Percentiles rank a stretch among this genome's conserved stretches.
Conservation (phyloP, 2,797 vertebrate species). For the Trachops cirrhosus region DNA sequence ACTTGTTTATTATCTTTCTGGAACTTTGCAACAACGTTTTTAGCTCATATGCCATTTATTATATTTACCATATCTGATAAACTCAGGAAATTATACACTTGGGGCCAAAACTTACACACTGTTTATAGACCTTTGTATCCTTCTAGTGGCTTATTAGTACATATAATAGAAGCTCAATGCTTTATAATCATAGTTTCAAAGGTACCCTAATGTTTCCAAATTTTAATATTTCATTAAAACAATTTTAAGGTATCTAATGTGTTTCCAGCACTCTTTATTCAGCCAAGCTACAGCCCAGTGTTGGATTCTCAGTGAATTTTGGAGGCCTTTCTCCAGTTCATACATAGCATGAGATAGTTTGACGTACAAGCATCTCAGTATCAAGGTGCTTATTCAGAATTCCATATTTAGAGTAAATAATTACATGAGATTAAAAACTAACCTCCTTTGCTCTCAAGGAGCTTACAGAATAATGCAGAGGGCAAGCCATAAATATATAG, state of each 20-base stretch:
- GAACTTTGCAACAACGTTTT: not conserved
- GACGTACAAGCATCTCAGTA: not conserved
- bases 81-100: not conserved
- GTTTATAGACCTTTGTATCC: not conserved
- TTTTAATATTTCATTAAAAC: not conserved
- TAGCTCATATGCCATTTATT: not conserved
- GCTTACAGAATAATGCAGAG: not conserved
- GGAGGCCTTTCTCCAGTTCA: not conserved
- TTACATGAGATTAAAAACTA: not conserved
- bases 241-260: not conserved
- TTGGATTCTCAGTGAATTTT: not conserved
- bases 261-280: not conserved
- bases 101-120: not conserved
- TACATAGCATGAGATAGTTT: not conserved
- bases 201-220: not conserved
- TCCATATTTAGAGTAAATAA: not conserved
- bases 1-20: not conserved
- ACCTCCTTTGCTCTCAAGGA: not conserved
- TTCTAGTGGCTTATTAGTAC: not conserved
- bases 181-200: slow-evolving; percentile 22
- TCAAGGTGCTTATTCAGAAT: not conserved
- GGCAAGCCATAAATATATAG: not conserved
- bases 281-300: not conserved
- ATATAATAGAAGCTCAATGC: not conserved
- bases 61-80: not conserved